A percentile compares a stretch with the other conserved stretches of the same genome.
These are phyloP conservation scores for Muscina levida DNA, from an alignment of 2,888 invertebrate genomes.

Conservation along the genomic window DNA sequence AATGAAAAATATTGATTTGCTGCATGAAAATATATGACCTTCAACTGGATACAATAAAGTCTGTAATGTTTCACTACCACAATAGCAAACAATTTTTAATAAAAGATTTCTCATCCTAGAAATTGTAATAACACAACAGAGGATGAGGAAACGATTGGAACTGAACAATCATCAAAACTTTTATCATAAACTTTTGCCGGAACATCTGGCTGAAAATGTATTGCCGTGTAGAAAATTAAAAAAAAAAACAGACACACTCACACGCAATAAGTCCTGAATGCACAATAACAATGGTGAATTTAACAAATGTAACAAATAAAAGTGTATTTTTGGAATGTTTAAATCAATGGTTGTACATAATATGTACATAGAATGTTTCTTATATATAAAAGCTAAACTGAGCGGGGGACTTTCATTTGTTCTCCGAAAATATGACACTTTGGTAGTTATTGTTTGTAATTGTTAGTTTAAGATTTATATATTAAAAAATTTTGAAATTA, in stretches of 20 bases:
- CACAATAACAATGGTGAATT: conserved; percentile 5
- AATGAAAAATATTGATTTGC: conserved; percentile 2
- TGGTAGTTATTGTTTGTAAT: too few relatives aligned
- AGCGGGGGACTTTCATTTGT: too few relatives aligned
- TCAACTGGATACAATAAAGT: neutral
- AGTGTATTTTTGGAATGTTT: neutral
- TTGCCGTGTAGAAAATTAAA: too few relatives aligned
- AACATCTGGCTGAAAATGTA: conserved; percentile 63
- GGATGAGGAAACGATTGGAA: neutral
- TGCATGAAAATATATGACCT: conserved; percentile 16
- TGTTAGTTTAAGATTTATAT: too few relatives aligned
- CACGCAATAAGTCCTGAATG: neutral
- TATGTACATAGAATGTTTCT: too few relatives aligned
- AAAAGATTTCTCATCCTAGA: neutral
- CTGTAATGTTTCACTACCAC: neutral
- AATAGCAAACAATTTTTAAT: conserved; percentile 16
- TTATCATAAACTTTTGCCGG: conserved; percentile 62
- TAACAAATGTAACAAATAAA: neutral
- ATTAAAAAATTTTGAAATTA: too few relatives aligned
- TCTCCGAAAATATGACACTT: too few relatives aligned
- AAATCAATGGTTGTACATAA: too few relatives aligned
- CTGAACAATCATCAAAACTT: conserved; percentile 49
- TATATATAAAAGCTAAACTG: too few relatives aligned
- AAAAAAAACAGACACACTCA: neutral
- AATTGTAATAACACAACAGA: conserved; percentile 10